These are phyloP conservation scores for Epizoanthus scotinus DNA, from an alignment of 92 coral and sea anemone genomes.

Conservation along the genomic window DNA sequence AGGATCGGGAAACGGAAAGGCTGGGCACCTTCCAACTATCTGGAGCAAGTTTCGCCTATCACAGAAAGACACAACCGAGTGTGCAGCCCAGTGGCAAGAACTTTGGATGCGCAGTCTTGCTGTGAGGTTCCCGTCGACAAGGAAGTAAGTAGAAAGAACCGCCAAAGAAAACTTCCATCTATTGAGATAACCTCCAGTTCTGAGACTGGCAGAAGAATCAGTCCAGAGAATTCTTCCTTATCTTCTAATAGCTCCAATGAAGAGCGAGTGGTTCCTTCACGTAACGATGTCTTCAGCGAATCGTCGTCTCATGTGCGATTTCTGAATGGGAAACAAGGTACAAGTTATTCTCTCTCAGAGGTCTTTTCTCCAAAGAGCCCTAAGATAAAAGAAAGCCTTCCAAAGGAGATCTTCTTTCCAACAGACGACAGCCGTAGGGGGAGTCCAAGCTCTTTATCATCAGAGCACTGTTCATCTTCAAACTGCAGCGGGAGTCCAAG, in stretches of 20 bases:
- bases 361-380: neutral
- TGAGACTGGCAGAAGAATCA: neutral
- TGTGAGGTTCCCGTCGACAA: neutral
- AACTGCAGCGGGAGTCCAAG: neutral
- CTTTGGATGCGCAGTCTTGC: neutral
- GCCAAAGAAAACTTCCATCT: neutral
- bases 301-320: neutral
- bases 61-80: neutral
- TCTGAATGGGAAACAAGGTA: neutral
- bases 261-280: neutral
- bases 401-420: too few relatives aligned
- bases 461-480: conserved; percentile 5
- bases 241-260: neutral
- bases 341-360: neutral
- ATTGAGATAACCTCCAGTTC: neutral
- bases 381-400: neutral
- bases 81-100: neutral
- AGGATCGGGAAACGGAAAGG: conserved; percentile 11
- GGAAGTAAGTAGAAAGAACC: neutral
- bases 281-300: conserved; percentile 5
- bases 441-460: neutral
- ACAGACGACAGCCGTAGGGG: neutral
- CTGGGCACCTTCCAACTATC: conserved; percentile 38
- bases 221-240: neutral
- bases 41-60: neutral